Evolutionary conservation across 2,113 vertebrate species (phyloP), one percentile per base, ranked within the genome.

Genomic region (Glaucomys volans): DNA sequence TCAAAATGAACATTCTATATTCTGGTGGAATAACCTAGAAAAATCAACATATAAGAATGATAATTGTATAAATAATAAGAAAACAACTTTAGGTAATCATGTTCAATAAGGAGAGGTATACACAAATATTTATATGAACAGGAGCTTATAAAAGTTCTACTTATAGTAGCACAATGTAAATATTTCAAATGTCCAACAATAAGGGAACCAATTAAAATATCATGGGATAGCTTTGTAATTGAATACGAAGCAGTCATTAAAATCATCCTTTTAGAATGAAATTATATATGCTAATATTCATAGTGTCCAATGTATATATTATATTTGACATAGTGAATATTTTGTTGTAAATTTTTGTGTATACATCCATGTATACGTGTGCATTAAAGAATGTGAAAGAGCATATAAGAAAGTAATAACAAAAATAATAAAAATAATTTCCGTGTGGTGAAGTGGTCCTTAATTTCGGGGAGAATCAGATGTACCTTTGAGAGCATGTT

Each of bases 1-100:
- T 97, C 50, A 91, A 35, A 95, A 87, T 37, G 18, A 92, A 30
- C 32, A 83, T 66, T 88, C 14, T 75, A 1, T 28, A 50, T 87
- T 80, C 17, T 59, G 30, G 44, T 40, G 11, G 17, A 89, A 85
- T 62, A 83, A 71, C 57, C 35, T 76, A 66, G 37, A 71, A 92
- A 96, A 95, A 8, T 22, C n/a, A 96, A 71, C 59, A 92, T 77
- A 86, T 82, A 90, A 86, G 6, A 74, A n/a, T 7, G 18, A 54
- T 54, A 96, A 64, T 77, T 81, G 28, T 74, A 71, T 30, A 90
- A 84, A 95, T 92, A 47, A 79, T 79, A 59, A 87, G 86, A 95
- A 96, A 82, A 8, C 8, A 90, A 92, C 16, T 77, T 92, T 69
- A 96, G 72, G 2, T 9, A 96, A 95, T 90, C 14, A 11, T 37